Base-by-base conservation (phyloP, 2,113 vertebrate species). In the Deroptyus accipitrinus region DNA sequence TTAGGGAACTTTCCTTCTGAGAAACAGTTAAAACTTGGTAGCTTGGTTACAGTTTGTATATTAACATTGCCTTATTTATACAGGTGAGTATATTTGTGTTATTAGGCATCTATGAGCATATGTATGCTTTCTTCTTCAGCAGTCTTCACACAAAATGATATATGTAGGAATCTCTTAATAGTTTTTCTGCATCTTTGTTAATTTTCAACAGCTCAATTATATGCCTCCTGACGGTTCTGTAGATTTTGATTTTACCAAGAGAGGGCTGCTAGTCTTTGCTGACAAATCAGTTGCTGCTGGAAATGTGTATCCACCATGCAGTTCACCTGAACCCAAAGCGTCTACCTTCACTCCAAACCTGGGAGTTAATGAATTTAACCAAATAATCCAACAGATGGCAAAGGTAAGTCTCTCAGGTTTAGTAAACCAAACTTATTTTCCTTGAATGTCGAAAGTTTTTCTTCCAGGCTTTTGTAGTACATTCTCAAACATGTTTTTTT, bases 231-330 rank as follows among this genome's bases (percentile, higher is more conserved):
- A 98, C 48, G 88, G 95, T 84, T 96, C 97, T 44, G 97, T 98
- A 54, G 98, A 99, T 42, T 99, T 99, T 97, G 98, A 98, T 79
- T 99, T 99, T 96, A 99, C 99, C 19, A 98, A 95, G 80, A 99
- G 98, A 95, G 99, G 99, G 52, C 98, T 99, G 51, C 96, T 99
- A 63, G 99, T 99, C 74, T 98, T 99, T 96, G 97, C 98, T 8
- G 98, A 98, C 59, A 87, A 97, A 77, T 97, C 98, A 17, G 83
- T 98, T 92, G 73, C 97, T 88, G 97, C 97, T 68, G 98, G 97
- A 33, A 97, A 96, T 6, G 10, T 92, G 35, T 88, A 94, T 37
- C 78, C 96, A 39, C 73, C 95, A 76, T 76, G 76, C 69, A 89
- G 88, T 74, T 92, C 59, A 46, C 75, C 94, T 69, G 93, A 83